Percentiles rank a stretch among this genome's conserved stretches.
These are phyloP conservation scores for Chelonus formosanus DNA, from an alignment of 2,888 invertebrate genomes.

Conservation along the genomic window DNA sequence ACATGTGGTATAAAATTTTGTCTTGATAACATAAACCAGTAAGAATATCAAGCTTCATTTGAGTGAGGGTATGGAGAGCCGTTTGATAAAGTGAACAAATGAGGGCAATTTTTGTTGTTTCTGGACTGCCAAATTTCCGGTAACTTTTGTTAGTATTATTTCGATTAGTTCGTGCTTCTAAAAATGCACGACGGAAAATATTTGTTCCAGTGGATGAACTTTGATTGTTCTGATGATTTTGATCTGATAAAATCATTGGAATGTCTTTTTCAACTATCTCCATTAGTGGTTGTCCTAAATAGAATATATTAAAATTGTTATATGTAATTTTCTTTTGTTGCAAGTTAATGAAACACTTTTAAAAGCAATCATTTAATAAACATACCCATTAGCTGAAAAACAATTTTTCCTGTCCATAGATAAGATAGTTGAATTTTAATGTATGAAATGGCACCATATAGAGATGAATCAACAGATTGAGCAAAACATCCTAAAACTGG, in stretches of 20 bases:
- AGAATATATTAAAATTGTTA: constrained; percentile 16
- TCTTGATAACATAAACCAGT: constrained; percentile 96
- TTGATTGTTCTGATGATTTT: constrained; percentile 58
- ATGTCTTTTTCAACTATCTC: constrained; percentile 66
- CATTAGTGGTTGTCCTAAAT: constrained; percentile 65
- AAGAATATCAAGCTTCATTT: constrained; percentile 90
- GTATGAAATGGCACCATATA: constrained; percentile 77
- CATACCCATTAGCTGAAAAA: constrained; percentile 56
- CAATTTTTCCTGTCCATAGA: constrained; percentile 71
- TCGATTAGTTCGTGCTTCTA: constrained; percentile 71
- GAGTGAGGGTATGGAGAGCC: constrained; percentile 87
- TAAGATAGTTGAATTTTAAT: constrained; percentile 76
- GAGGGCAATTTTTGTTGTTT: constrained; percentile 82
- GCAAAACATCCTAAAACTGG: constrained; percentile 97
- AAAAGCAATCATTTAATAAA: not conserved
- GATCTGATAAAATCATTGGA: constrained; percentile 40
- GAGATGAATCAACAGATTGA: constrained; percentile 74
- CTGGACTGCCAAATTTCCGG: constrained; percentile 81
- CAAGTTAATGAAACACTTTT: not conserved
- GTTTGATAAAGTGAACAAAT: constrained; percentile 94
- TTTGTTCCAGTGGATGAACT: constrained; percentile 66
- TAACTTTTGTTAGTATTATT: constrained; percentile 73
- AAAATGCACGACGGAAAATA: constrained; percentile 69
- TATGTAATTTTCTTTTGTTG: not conserved
- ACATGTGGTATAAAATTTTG: constrained; percentile 86